Base-by-base conservation (phyloP, 2,797 vertebrate genomes). In the Neoniphon sammara region DNA sequence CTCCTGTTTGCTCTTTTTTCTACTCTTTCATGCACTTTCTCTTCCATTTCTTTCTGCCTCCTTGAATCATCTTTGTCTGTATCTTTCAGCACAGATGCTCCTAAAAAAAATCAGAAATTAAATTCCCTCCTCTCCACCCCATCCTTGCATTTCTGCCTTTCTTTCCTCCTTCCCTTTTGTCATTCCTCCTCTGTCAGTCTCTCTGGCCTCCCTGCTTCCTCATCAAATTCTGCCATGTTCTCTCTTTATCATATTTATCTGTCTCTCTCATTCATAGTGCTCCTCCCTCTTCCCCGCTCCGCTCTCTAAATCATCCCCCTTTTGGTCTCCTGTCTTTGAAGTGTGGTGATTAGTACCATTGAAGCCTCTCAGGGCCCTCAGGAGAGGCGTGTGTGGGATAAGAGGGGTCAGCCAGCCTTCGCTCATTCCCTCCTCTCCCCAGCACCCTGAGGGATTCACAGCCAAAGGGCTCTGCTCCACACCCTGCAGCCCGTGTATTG, bases 241-340 rank as follows among this genome's bases (percentile, higher is more conserved):
- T 44, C 7, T 10, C 42, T 44, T 12, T 44, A 44, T 15, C 12
- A 44, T 44, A 6, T 59, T 25, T 0, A 1, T 11, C 36, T 54
- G 18, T 57, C 23, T 34, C 20, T 58, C 17, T 39, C 14, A 27
- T 49, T 7, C 31, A 52, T 11, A 71, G 42, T 46, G 53, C 47
- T 57, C 30, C 64, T 53, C 17, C 58, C 42, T 50, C 44, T 50
- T 21, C 25, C 58, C 34, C 70, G 39, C 30, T 61, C 46, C 25
- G 67, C 57, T 80, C 60, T 47, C 31, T 9, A 47, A 2, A 15
- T 72, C 47, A 23, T 55, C 18, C 18, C 21, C 56, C 50, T n/a
- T 47, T 59, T 50, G 39, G 21, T 75, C 46, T 77, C 21, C 2
- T 20, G 11, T 61, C 59, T 87, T 86, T 87, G 70, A 80, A 69